Percentiles rank a stretch among this genome's conserved stretches.
Conservation (phyloP, 2,888 invertebrate genomes). For the Leptodirus hochenwartii region DNA sequence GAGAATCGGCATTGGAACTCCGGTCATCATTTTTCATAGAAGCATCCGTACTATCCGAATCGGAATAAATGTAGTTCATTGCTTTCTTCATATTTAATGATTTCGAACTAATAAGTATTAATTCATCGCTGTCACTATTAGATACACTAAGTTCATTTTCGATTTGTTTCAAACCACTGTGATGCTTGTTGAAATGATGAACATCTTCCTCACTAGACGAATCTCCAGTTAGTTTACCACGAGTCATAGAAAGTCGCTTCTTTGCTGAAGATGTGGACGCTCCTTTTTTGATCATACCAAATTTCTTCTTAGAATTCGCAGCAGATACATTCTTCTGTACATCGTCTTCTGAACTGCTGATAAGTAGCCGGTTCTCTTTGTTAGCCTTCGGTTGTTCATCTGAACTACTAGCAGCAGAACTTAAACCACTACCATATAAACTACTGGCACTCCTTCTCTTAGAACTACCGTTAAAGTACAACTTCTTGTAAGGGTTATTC, state of each 20-base stretch:
- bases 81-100: conserved; percentile 28
- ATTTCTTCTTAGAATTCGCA: conserved; percentile 17
- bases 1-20: conserved; percentile 46
- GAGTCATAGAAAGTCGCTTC: too few species aligned
- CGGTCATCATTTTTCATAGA: conserved; percentile 41
- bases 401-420: conserved; percentile 32
- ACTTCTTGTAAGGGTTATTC: conserved; percentile 54
- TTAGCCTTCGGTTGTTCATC: conserved; percentile 19
- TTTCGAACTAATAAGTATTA: conserved; percentile 40
- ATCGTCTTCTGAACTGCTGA: conserved; percentile 30
- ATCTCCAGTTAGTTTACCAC: too few species aligned
- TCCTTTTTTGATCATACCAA: too few species aligned
- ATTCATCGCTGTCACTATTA: conserved; percentile 63
- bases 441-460: conserved; percentile 38
- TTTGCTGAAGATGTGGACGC: too few species aligned
- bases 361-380: conserved; percentile 30
- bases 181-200: not conserved
- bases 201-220: not conserved
- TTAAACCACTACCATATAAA: conserved; percentile 42
- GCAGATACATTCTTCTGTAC: conserved; percentile 25
- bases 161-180: conserved; percentile 42
- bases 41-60: conserved; percentile 43
- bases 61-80: conserved; percentile 66
- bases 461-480: conserved; percentile 58
- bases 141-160: conserved; percentile 54